Conservation (phyloP, 2,113 vertebrate genomes). For the Lichenostomus cassidix region DNA sequence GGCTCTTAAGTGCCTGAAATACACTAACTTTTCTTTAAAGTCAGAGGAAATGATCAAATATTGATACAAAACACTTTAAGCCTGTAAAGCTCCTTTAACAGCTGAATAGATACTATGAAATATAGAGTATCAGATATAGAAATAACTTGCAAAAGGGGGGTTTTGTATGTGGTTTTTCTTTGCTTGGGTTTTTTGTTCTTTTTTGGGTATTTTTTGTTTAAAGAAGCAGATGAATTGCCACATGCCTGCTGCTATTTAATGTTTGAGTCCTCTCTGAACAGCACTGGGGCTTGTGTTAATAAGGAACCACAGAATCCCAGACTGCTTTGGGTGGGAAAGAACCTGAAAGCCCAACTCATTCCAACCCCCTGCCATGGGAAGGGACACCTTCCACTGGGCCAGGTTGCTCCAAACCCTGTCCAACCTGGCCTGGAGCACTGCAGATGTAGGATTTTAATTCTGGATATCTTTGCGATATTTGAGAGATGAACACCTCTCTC, state of each 20-base stretch:
- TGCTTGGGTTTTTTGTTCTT: not conserved
- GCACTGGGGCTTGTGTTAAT: not conserved
- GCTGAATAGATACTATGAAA: not conserved
- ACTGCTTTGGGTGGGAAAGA: not conserved
- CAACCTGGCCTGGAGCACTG: not conserved
- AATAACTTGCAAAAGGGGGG: not conserved
- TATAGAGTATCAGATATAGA: not conserved
- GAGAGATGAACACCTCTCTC: not conserved
- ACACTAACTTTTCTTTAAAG: not conserved
- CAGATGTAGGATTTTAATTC: not conserved
- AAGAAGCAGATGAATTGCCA: not conserved
- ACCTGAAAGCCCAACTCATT: not conserved
- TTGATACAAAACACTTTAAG: not conserved
- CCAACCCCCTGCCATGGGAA: not conserved
- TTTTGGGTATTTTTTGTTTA: not conserved
- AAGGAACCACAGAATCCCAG: not conserved
- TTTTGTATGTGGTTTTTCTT: not conserved
- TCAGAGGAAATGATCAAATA: not conserved
- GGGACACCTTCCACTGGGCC: not conserved
- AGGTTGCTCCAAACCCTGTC: not conserved
- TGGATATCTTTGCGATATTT: not conserved
- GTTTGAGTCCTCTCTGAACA: not conserved
- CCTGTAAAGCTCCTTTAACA: not conserved
- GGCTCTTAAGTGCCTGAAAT: not conserved
- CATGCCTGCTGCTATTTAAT: too few species aligned